These are phyloP conservation scores for Cremastinae sp. DNA, from an alignment of 2,888 invertebrate species.

Conservation along the genomic window DNA sequence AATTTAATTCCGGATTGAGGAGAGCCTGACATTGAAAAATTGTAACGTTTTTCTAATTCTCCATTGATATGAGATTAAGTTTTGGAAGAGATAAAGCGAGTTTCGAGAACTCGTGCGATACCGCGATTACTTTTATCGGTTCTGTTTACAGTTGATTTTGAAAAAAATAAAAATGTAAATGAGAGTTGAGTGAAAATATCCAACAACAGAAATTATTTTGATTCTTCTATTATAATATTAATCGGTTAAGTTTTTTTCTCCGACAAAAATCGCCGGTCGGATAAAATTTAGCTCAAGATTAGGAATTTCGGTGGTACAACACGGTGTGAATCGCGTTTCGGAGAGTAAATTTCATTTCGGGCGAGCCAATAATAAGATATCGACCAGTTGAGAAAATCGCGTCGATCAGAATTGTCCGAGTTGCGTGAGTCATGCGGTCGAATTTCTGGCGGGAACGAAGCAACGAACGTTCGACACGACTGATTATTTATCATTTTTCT, in stretches of 20 bases:
- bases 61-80: not conserved
- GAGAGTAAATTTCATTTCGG: constrained; percentile 34
- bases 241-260: too few species aligned
- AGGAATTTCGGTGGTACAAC: not conserved
- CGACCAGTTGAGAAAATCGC: constrained; percentile 34
- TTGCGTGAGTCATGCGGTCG: not conserved
- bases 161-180: too few species aligned
- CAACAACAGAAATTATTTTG: too few species aligned
- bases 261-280: not conserved
- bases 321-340: constrained; percentile 17
- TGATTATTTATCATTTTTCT: not conserved
- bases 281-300: not conserved
- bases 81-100: not conserved
- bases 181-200: too few species aligned
- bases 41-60: too few species aligned
- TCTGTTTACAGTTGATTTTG: too few species aligned
- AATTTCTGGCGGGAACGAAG: constrained; percentile 45
- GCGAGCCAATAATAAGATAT: constrained; percentile 27
- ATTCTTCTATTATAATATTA: too few species aligned
- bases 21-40: too few species aligned
- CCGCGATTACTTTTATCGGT: too few species aligned
- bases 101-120: constrained; percentile 7
- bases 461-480: constrained; percentile 10
- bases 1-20: too few species aligned
- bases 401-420: not conserved